Evolutionary conservation across 2,113 vertebrate species (phyloP), one percentile per base, ranked within the genome.

Genomic region (Gadus macrocephalus): DNA sequence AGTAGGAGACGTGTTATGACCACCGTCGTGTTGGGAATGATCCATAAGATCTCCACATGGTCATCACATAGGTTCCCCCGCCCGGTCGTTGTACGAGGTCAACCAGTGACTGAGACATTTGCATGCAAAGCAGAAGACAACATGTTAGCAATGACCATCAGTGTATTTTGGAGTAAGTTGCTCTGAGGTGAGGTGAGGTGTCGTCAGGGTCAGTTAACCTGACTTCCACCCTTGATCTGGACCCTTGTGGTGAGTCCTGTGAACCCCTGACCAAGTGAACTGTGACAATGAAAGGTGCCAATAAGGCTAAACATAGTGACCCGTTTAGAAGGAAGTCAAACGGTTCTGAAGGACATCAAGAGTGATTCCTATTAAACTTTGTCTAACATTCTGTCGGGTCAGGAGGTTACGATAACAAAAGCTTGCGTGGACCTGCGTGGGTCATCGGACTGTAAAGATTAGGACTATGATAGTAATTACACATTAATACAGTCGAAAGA

Each of bases 211-310:
- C 25, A 64, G 76, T 56, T 75, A 70, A 76, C 25, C 22, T 70
- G 27, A 56, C 31, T 17, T 27, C 53, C 31, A 67, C 31, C 68
- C 67, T 70, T 69, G 70, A 81, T 79, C 81, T 70, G 65, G 25
- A 25, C 25, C 25, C 25, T 3, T 25, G 25, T 68, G 83, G 56
- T 55, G 81, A 88, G 89, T 78, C 86, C 94, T 94, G 93, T 93
- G 92, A 92, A 93, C 88, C 87, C 86, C 88, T 91, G 87, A 91
- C 92, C 88, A 89, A 91, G 86, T 91, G 89, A 92, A 85, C 91
- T 88, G 83, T 94, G 91, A 88, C 70, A 86, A 88, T 71, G 86
- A 78, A 91, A 69, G 81, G 79, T 89, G 82, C 77, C 38, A 61
- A 73, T 3, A 5, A 4, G 61, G 87, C 84, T 91, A 91, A 91